Evolutionary conservation across 2,888 invertebrate genomes (phyloP), one percentile per base, ranked within the genome.

Genomic region (Nasonia oneida): DNA sequence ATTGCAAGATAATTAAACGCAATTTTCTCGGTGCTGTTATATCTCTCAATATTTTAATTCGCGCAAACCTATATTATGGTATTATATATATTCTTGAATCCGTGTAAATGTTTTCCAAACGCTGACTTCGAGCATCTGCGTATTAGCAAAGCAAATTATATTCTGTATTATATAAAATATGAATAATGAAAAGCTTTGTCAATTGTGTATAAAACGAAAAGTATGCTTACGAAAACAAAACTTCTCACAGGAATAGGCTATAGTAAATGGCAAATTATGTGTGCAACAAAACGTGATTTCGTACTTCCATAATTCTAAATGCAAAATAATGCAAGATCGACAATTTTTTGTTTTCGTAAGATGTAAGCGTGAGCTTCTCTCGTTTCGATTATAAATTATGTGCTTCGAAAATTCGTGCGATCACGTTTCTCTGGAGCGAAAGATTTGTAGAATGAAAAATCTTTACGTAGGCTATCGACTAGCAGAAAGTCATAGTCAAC

Each of bases 351-450:
- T 76, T 76, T 76, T 76, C 14, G n/a, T 42, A 50, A 75, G 75
- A 33, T 23, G 14, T 67, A 10, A 10, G 29, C 18, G 53, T 23
- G n/a, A 29, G 70, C 79, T 80, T 80, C 37, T 70, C 70, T 80
- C 64, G 39, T 78, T 39, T 53, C 18, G 33, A 70, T 53, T 70
- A 71, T 18, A 42, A 74, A 61, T 57, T 39, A 14, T 70, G 23
- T 71, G 53, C 74, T 81, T 85, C 85, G 85, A 81, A 81, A 77
- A 71, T 81, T 85, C 85, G 85, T 81, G 81, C 85, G 85, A 85
- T 81, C 85, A 77, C 85, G 70, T 47, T 81, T 70, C 67, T 73
- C 47, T 39, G n/a, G 12, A 29, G 14, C 3, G n/a, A 70, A 70
- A 33, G 70, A 33, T 33, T 23, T 70, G 12, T 47, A 47, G 47